Base-by-base conservation (phyloP, 1,140 invertebrate species). In the Platorchestia sp. region DNA sequence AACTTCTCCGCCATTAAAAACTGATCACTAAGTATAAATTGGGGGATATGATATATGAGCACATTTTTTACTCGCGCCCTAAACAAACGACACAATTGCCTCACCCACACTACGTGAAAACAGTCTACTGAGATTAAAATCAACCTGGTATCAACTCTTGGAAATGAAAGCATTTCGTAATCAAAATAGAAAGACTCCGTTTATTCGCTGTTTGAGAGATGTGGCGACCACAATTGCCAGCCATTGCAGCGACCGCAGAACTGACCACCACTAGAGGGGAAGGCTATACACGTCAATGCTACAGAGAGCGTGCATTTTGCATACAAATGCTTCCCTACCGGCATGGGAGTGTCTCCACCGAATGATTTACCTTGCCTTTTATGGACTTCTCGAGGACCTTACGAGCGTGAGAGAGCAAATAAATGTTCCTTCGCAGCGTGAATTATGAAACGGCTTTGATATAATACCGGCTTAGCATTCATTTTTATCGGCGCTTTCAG, bases 401-500 rank as follows among this genome's bases (percentile, higher is more conserved):
- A 93, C 40, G 91, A 93, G 45, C 91, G 40, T 93, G 91, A 45
- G 91, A 45, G 45, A 93, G 91, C 91, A 93, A 93, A 93, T 93
- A 93, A 93, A 93, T 47, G 91, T 47, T 93, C 91, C 45, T 40
- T 93, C 27, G 43, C 45, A 47, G 41, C 45, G 91, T 45, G 91
- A 93, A 44, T 45, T 93, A 93, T 93, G 91, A 45, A 93, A 93
- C 41, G 40, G 91, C 91, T 93, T 93, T 93, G 91, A 93, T 93
- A 93, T 93, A 93, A 93, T 93, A 44, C 91, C 43, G 44, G 91
- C 91, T 93, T 93, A 45, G 91, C 91, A 93, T 93, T 93, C 91
- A 93, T 93, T 93, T 75, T 93, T 45, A 93, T 93, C 43, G 44
- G 14, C 44, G 45, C 91, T 93, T 93, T 93, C 43, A 45, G 91